phyloP scores from a whole-genome alignment of 2,888 invertebrate genomes.

The Athripsodes cinereus region DNA sequence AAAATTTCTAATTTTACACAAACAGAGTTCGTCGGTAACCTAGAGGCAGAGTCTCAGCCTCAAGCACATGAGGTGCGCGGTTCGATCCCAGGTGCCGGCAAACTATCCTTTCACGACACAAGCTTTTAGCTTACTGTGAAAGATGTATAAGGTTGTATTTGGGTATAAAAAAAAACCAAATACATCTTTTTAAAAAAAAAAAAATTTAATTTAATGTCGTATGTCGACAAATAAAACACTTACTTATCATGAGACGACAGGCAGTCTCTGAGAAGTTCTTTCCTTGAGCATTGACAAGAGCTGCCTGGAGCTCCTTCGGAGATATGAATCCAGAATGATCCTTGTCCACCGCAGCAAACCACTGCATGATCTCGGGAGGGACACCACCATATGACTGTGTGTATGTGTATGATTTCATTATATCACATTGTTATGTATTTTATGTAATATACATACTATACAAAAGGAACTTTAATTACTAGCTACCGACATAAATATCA shows the following conservation, averaged over 20 bases:
- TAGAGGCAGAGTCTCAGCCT: too few species aligned
- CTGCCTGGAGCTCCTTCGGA: conserved; percentile 68
- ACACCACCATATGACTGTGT: conserved; percentile 36
- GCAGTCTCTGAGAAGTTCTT: conserved; percentile 75
- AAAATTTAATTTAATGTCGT: too few species aligned
- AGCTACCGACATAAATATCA: conserved; percentile 10
- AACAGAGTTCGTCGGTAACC: too few species aligned
- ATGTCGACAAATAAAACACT: too few species aligned
- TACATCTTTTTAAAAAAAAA: too few species aligned
- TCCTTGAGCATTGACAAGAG: conserved; percentile 81
- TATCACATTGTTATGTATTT: neutral
- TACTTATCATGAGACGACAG: conserved; percentile 82
- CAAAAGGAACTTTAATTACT: conserved; percentile 4
- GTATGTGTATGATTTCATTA: neutral
- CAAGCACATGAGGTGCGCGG: too few species aligned
- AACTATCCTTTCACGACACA: too few species aligned
- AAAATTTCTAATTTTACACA: too few species aligned
- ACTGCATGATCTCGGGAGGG: conserved; percentile 71
- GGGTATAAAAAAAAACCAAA: too few species aligned
- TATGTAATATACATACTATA: neutral
- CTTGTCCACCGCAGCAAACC: conserved; percentile 79
- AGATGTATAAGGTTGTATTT: too few species aligned
- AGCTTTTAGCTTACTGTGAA: too few species aligned
- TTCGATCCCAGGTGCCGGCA: too few species aligned
- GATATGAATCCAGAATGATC: conserved; percentile 80